phyloP scores from a whole-genome alignment of 2,113 vertebrate genomes.

The Spermophilus dauricus region DNA sequence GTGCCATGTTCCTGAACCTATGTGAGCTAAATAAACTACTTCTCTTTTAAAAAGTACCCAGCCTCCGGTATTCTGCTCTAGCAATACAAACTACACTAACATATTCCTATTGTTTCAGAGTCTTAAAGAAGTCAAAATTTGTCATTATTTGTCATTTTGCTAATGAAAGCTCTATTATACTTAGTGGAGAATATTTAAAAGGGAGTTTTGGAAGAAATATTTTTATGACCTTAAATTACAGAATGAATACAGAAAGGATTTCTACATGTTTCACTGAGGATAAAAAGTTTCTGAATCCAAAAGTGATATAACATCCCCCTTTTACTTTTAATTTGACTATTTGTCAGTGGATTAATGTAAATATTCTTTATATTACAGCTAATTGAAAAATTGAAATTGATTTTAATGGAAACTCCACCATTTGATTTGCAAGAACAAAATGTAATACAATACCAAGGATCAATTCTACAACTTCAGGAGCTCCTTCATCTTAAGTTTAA shows the following conservation, averaged over 20 bases:
- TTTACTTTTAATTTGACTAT: not conserved
- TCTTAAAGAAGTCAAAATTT: not conserved
- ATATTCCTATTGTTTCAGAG: not conserved
- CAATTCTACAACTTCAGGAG: slow-evolving; percentile 88
- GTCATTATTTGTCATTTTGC: not conserved
- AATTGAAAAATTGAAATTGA: slow-evolving; percentile 91
- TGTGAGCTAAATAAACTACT: not conserved
- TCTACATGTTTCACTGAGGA: not conserved
- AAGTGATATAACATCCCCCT: not conserved
- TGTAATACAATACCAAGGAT: slow-evolving; percentile 85
- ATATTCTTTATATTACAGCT: slow-evolving; percentile 87
- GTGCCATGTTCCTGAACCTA: not conserved
- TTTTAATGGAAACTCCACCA: slow-evolving; percentile 87
- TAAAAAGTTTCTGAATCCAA: not conserved
- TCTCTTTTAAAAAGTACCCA: not conserved
- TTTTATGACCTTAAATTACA: slow-evolving; percentile 49
- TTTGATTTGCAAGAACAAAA: slow-evolving; percentile 76
- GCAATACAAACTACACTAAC: not conserved
- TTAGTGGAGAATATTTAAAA: not conserved
- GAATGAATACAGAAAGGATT: not conserved
- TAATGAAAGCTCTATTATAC: not conserved
- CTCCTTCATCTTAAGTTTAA: slow-evolving; percentile 91
- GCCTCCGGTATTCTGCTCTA: not conserved
- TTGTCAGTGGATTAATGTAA: not conserved
- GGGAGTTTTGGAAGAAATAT: not conserved